Conservation (phyloP, 2,797 vertebrate genomes). For the Macropus fuliginosus region DNA sequence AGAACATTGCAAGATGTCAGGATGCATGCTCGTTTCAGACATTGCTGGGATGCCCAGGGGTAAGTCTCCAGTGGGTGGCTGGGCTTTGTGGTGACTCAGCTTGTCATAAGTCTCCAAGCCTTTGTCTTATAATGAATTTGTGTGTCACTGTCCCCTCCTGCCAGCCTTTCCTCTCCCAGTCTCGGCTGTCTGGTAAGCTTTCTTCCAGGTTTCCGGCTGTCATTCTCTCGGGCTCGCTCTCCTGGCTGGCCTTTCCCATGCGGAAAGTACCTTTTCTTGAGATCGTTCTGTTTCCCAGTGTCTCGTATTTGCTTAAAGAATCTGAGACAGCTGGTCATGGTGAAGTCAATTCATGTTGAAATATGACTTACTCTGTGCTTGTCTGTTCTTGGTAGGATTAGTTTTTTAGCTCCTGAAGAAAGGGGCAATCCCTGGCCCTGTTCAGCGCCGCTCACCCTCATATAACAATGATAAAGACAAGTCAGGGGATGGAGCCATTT, state of each 20-base stretch:
- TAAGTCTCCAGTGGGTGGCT: background rate
- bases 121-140: background rate
- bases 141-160: background rate
- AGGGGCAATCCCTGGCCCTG: background rate
- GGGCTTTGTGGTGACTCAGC: background rate
- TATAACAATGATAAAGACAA: background rate
- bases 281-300: background rate
- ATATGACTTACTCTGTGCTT: background rate
- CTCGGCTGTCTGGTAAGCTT: background rate
- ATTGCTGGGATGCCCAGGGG: background rate
- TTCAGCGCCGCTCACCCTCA: background rate
- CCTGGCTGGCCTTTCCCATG: background rate
- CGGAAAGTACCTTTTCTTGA: background rate
- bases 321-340: background rate
- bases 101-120: background rate
- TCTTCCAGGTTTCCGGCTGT: background rate
- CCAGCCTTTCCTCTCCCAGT: background rate
- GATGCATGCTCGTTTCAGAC: background rate
- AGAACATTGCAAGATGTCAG: background rate
- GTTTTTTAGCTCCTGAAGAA: background rate
- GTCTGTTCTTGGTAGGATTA: background rate
- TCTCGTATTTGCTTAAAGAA: background rate
- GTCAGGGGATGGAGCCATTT: background rate
- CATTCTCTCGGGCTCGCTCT: background rate
- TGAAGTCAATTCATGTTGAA: background rate